These are phyloP conservation scores for Drosophila affinis DNA, from an alignment of 2,888 invertebrate genomes.

Conservation along the genomic window DNA sequence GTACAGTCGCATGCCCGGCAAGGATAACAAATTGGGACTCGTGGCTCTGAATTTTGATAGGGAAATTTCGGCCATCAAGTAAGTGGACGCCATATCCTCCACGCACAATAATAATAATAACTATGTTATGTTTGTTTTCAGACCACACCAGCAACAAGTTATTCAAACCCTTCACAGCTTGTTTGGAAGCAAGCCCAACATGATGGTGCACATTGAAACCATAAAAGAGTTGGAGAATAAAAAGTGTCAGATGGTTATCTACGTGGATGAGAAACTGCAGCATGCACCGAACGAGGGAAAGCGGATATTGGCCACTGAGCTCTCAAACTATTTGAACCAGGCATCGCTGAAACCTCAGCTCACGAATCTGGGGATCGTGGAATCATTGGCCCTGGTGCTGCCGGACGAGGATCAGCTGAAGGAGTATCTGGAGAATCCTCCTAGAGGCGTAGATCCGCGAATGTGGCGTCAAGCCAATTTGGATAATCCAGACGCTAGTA, in stretches of 20 bases:
- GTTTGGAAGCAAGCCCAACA: constrained; percentile 93
- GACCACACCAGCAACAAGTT: constrained; percentile 89
- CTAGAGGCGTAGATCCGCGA: constrained; percentile 94
- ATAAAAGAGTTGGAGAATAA: constrained; percentile 91
- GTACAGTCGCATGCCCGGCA: constrained; percentile 93
- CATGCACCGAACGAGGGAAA: constrained; percentile 86
- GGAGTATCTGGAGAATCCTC: constrained; percentile 95
- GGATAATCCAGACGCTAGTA: constrained; percentile 96
- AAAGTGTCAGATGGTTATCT: constrained; percentile 91
- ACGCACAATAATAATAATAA: neutral
- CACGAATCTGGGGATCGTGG: constrained; percentile 88
- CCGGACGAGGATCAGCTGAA: constrained; percentile 92
- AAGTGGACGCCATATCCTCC: constrained; percentile 57
- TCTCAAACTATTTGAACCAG: constrained; percentile 89
- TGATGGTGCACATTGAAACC: constrained; percentile 90
- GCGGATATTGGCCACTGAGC: constrained; percentile 89
- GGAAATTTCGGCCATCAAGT: constrained; percentile 91
- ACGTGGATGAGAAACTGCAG: constrained; percentile 88
- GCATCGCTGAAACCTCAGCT: constrained; percentile 89
- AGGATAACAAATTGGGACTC: constrained; percentile 95
- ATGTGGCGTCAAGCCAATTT: constrained; percentile 98
- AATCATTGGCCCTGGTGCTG: constrained; percentile 89
- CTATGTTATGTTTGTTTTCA: constrained; percentile 70
- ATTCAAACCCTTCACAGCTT: constrained; percentile 88
- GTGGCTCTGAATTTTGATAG: constrained; percentile 94